These are phyloP conservation scores for Peromyscus californicus DNA, from an alignment of 2,113 vertebrate species.

Conservation along the genomic window DNA sequence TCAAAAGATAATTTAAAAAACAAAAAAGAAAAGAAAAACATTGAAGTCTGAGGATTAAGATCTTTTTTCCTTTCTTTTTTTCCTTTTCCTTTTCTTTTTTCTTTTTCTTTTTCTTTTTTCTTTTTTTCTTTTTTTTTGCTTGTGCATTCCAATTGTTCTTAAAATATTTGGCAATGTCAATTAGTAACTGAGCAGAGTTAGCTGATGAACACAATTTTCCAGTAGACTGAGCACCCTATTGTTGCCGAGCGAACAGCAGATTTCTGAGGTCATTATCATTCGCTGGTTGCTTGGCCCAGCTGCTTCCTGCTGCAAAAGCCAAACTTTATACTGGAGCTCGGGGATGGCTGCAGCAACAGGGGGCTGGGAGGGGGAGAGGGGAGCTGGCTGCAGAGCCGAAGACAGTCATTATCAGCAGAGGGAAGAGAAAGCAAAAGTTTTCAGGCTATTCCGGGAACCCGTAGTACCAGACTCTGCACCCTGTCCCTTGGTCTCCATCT, in stretches of 20 bases:
- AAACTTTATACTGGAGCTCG: constrained; percentile 95
- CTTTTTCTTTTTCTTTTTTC: constrained; percentile 75
- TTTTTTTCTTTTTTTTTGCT: constrained; percentile 87
- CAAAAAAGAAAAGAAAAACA: constrained; percentile 82
- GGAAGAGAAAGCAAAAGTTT: constrained; percentile 90
- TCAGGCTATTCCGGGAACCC: constrained; percentile 86
- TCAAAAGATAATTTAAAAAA: not conserved
- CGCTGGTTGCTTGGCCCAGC: constrained; percentile 99
- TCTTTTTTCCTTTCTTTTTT: constrained; percentile 85
- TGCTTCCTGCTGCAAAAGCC: constrained; percentile 99
- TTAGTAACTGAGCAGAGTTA: constrained; percentile 99
- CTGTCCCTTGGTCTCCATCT: constrained; percentile 1
- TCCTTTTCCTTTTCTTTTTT: constrained; percentile 81
- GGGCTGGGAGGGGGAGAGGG: constrained; percentile 89
- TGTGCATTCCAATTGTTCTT: constrained; percentile 99
- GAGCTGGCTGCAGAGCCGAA: constrained; percentile 87
- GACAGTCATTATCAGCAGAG: constrained; percentile 86
- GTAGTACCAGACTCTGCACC: constrained; percentile 7
- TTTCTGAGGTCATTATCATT: constrained; percentile 99
- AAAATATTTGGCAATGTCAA: constrained; percentile 99
- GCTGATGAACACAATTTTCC: constrained; percentile 99
- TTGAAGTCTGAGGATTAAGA: constrained; percentile 98
- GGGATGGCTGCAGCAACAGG: constrained; percentile 93
- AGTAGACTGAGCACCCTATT: constrained; percentile 99
- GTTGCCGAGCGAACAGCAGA: constrained; percentile 99